Percentiles rank a stretch among this genome's conserved stretches.
These are phyloP conservation scores for Lerema accius DNA, from an alignment of 1,140 invertebrate species.

Conservation along the genomic window DNA sequence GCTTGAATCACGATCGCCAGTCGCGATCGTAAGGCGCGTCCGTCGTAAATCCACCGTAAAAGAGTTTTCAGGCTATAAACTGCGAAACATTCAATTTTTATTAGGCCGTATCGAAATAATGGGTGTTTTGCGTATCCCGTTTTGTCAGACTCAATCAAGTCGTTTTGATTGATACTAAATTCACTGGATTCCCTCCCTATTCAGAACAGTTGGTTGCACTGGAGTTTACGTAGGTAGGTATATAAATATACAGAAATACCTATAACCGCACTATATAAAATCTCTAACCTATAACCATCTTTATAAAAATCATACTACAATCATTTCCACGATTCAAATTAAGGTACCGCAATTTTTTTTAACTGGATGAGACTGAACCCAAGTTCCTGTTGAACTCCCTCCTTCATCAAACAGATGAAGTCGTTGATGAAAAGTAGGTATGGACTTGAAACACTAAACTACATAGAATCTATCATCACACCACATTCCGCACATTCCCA, in stretches of 20 bases:
- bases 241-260: no score
- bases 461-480: neutral
- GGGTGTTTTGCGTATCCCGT: slow-evolving; percentile 31
- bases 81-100: slow-evolving; percentile 41
- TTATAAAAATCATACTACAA: no score
- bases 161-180: slow-evolving; percentile 42
- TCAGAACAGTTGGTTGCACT: slow-evolving; percentile 21
- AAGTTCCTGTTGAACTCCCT: no score
- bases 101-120: slow-evolving; percentile 38
- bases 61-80: slow-evolving; percentile 39
- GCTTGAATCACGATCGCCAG: neutral
- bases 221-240: slow-evolving; percentile 3
- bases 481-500: no score
- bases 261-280: no score
- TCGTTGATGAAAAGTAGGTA: no score
- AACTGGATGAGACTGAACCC: no score
- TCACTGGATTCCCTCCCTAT: slow-evolving; percentile 35
- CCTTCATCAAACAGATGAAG: no score
- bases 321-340: no score
- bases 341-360: no score
- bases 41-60: slow-evolving; percentile 32
- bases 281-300: no score
- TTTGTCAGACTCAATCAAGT: slow-evolving; percentile 43
- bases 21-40: slow-evolving; percentile 11
- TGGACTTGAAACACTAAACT: no score